Percentiles rank a stretch among this genome's conserved stretches.
phyloP scores from a whole-genome alignment of 2,888 invertebrate genomes.

The Gymnoscelis rufifasciata region DNA sequence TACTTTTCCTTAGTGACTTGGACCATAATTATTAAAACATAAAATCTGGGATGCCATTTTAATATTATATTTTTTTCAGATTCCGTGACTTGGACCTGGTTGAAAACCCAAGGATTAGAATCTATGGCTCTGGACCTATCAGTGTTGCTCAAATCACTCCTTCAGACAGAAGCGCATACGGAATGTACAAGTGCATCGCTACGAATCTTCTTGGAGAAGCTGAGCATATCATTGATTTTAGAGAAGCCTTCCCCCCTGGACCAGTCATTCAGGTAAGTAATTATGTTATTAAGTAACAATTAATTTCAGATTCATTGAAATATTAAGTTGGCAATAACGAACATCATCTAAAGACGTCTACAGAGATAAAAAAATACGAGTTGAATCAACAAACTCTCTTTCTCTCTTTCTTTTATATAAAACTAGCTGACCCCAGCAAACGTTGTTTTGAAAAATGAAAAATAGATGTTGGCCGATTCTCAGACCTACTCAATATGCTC shows the following conservation, averaged over 20 bases:
- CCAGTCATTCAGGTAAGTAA: conserved; percentile 74
- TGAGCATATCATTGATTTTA: conserved; percentile 83
- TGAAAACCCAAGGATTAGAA: conserved; percentile 78
- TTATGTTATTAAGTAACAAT: conserved; percentile 5
- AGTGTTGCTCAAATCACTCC: conserved; percentile 86
- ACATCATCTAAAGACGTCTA: too few relatives aligned
- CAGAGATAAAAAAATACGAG: too few relatives aligned
- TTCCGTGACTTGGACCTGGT: conserved; percentile 75
- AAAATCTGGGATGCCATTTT: background rate
- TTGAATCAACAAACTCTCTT: too few relatives aligned
- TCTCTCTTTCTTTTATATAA: too few relatives aligned
- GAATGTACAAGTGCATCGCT: conserved; percentile 89
- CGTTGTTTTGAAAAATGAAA: too few relatives aligned
- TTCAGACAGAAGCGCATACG: conserved; percentile 82
- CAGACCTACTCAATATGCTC: too few relatives aligned
- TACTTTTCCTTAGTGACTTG: background rate
- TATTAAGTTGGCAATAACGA: too few relatives aligned
- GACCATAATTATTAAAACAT: background rate
- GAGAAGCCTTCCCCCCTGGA: conserved; percentile 85
- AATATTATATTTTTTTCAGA: conserved; percentile 35
- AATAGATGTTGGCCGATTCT: too few relatives aligned
- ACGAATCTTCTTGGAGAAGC: conserved; percentile 86
- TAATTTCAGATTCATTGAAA: background rate
- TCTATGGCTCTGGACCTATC: conserved; percentile 83
- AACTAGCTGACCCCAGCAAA: too few relatives aligned